Evolutionary conservation across 2,113 vertebrate genomes (phyloP), one percentile per base, ranked within the genome.

Genomic region (Poecile atricapillus): DNA sequence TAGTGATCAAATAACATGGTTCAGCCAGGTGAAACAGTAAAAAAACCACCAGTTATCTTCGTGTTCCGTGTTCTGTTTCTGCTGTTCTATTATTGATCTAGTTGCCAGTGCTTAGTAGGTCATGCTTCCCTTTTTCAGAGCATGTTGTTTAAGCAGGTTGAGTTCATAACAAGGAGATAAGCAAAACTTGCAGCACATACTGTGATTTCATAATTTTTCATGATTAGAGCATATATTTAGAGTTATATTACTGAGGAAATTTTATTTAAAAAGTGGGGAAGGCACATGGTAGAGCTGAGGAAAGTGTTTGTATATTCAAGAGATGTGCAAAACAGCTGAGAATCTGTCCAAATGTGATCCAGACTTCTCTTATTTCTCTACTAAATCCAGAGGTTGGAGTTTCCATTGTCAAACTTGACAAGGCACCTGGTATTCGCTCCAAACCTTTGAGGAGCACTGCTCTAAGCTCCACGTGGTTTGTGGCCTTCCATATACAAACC

Each of bases 371-470:
- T 68, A 53, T 53, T 89, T 76, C 56, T 64, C 8, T 89, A 0
- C 43, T 55, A 70, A 83, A 52, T 87, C 24, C 52, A 63, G 37
- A 78, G 14, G 11, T 10, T 82, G 53, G 37, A 30, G 14, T 55
- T 93, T 84, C 41, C 78, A 60, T 79, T 76, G 46, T 58, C 6
- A 23, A 9, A 50, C 23, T 49, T 76, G 56, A 15, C 56, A 64
- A 79, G 52, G 14, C 44, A 30, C 37, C 49, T 82, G 65, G 17
- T 82, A 8, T 79, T 71, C 1, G 3, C 37, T 69, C 56, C 28
- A 64, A 13, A 58, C 39, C 24, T 94, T 81, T 49, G 46, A 62
- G 47, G 20, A 37, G 10, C 0, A 0, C 11, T 41, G 13, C 56
- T 70, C 16, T 67, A 53, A 67, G n/a, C 39, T 80, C 90, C 35